Conservation (phyloP, 1,140 invertebrate genomes). For the Protaetia brevitarsis region DNA sequence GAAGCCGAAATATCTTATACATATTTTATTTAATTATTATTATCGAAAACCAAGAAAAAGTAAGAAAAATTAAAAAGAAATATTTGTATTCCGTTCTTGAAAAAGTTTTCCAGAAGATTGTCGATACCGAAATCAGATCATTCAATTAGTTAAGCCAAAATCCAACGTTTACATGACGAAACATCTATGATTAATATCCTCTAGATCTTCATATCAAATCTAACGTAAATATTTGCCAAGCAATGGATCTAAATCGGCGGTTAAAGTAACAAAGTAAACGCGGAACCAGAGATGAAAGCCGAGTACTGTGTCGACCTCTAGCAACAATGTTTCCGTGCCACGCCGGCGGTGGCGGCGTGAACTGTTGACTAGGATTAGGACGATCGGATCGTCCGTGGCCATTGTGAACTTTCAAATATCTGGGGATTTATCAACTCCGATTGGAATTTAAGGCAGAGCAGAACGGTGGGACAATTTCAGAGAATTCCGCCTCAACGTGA, state of each 20-base stretch:
- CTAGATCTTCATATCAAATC: neutral
- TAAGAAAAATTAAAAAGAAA: too few species aligned
- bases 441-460: conserved; percentile 5
- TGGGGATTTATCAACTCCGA: conserved; percentile 20
- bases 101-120: too few species aligned
- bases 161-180: too few species aligned
- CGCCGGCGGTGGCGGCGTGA: neutral
- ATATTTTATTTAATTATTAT: too few species aligned
- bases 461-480: neutral
- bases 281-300: neutral
- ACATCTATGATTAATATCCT: conserved; percentile 16
- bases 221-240: conserved; percentile 3
- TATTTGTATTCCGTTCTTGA: too few species aligned
- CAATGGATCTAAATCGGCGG: neutral
- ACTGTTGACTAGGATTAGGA: conserved; percentile 7
- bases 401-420: conserved; percentile 24
- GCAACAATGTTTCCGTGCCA: neutral
- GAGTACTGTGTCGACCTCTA: neutral
- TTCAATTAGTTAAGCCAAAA: too few species aligned
- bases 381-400: neutral
- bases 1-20: too few species aligned
- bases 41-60: too few species aligned
- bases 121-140: too few species aligned
- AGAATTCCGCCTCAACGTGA: neutral
- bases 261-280: conserved; percentile 17